Conservation (phyloP, 2,888 invertebrate species). For the Lycophotia porphyrea region DNA sequence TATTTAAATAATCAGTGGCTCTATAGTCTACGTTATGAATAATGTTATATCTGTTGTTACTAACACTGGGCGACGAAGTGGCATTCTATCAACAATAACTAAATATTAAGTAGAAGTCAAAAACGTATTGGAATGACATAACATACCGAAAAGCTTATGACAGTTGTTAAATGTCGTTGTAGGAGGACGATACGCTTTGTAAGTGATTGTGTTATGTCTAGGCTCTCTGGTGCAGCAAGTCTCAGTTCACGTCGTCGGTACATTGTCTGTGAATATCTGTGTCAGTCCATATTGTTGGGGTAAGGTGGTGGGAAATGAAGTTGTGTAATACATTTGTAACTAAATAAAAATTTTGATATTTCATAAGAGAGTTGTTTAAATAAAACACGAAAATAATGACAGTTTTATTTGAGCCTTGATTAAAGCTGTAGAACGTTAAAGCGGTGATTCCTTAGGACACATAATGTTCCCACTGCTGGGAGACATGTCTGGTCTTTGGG, state of each 20-base stretch:
- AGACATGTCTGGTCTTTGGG: neutral
- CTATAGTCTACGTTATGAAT: no score
- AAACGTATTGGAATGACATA: no score
- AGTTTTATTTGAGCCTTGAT: constrained; percentile 17
- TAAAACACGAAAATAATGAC: constrained; percentile 15
- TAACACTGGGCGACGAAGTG: no score
- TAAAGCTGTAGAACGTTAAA: neutral
- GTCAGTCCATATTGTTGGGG: neutral
- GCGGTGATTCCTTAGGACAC: neutral
- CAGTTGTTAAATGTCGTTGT: neutral
- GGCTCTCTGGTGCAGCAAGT: neutral
- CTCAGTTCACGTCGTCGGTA: neutral
- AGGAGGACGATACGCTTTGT: no score
- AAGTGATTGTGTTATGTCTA: no score
- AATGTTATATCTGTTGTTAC: no score
- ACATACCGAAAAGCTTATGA: neutral
- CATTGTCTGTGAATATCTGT: neutral
- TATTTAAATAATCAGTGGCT: no score
- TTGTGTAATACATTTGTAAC: neutral
- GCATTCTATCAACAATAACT: no score
- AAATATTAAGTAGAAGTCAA: no score
- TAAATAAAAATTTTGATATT: constrained; percentile 9
- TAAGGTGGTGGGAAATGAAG: neutral
- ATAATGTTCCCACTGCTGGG: neutral
- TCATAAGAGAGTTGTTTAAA: constrained; percentile 12